Evolutionary conservation across 2,888 invertebrate species (phyloP), one percentile per base, ranked within the genome.

Genomic region (Aproaerema taeniolella): DNA sequence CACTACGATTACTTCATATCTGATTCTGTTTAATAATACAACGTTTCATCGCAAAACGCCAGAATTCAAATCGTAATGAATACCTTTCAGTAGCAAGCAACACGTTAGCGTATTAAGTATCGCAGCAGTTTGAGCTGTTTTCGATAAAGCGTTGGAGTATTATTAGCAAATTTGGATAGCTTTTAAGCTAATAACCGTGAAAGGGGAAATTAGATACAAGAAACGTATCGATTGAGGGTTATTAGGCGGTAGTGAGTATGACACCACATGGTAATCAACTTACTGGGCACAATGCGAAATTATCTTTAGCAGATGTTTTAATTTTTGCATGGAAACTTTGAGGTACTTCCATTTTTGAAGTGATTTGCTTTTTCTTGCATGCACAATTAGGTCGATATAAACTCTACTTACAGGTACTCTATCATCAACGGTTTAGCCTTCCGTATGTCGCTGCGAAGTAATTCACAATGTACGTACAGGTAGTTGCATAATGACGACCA

Each of bases 101-200:
- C 73, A 67, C 68, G 61, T 80, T 77, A 76, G 64, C 65, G 65
- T 72, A 69, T 64, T 69, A 71, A 76, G 63, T 70, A 67, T 62
- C 68, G 66, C 62, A 67, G 58, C 62, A 57, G 61, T 61, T 58
- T 54, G 53, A 63, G 59, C 58, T 55, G 54, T 53, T 60, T 59
- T 65, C 61, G 61, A 57, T 52, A 54, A 64, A 63, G 58, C 66
- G 59, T 58, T 60, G 58, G 53, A 59, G 59, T 61, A 63, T 49
- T 57, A 60, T 67, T 72, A 69, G 56, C 64, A 59, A 70, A 74
- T 70, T 76, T 70, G 67, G 61, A 60, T 67, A 60, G 59, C 53
- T 51, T 53, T 65, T 56, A 56, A 46, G 40, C 42, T 69, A 70
- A 79, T 68, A 59, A 65, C 64, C 72, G 69, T 71, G 62, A 71